Evolutionary conservation across 2,113 vertebrate genomes (phyloP), one percentile per base, ranked within the genome.

Genomic region (Dryoscopus gambensis): DNA sequence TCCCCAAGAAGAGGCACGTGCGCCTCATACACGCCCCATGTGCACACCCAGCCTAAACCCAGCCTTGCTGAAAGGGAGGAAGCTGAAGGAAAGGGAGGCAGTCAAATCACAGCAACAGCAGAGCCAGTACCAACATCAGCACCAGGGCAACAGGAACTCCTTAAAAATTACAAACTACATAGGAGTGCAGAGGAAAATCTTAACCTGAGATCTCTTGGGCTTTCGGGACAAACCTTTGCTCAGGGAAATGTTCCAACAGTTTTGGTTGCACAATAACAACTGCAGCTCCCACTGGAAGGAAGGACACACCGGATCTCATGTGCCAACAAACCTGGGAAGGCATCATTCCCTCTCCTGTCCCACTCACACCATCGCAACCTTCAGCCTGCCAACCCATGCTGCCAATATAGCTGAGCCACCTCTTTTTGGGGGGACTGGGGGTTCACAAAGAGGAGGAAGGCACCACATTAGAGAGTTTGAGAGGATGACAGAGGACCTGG

Each of bases 301-400:
- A 64, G 39, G 39, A 10, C 11, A 2, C 24, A 28, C 3, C 2
- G 62, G 44, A 50, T 25, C 33, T 27, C 84, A 77, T 0, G 1
- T 65, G 40, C 33, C 57, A 69, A 27, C n/a, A 64, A 35, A 67
- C 9, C 25, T 5, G 5, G 33, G 31, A 84, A 64, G 71, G 35
- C 15, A 53, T 21, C 5, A 1, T 15, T 81, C 30, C 22, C 31
- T 53, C 37, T 19, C 28, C 0, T 0, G 16, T 44, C 37, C 74
- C 0, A 0, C 31, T 85, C 39, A 27, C n/a, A 50, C 25, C 75
- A 88, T 13, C 0, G 0, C 65, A 37, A 12, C 35, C 49, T 60
- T 9, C 56, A 68, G 63, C 5, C 44, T 42, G 20, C 28, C 74
- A 68, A 19, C 6, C 20, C 44, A 14, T 2, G 25, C 40, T 20